Base-by-base conservation (phyloP, 2,797 vertebrate species). In the Percopsis omiscomaycus region DNA sequence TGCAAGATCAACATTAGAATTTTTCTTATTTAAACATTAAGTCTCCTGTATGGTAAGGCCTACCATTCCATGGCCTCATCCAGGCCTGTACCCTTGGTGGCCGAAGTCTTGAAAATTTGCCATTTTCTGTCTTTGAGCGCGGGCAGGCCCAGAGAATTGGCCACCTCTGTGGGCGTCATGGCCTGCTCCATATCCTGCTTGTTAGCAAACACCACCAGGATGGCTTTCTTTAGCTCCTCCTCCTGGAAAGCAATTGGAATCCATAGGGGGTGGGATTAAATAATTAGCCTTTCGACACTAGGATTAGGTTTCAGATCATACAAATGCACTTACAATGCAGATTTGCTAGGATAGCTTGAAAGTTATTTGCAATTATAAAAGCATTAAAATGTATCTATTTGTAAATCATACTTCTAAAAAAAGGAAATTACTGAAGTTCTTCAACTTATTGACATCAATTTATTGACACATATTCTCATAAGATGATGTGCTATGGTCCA, bases 141-240 rank as follows among this genome's bases (percentile, higher is more conserved):
- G 0, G 97, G 94, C 55, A 99, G 91, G 16, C 98, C 98, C 1
- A 99, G 92, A 0, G 96, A 84, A 0, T 95, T 98, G 28, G 98
- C 98, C 85, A 99, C 97, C 86, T 99, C 98, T 1, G 97, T 92
- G 46, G 97, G 96, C 0, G 96, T 97, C 96, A 99, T 98, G 1
- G 98, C 96, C 86, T 97, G 96, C 63, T 98, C 96, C 97, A 99
- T 99, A 80, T 99, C 98, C 87, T 99, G 98, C 77, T 99, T 99
- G 84, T 99, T 99, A 45, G 98, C 98, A 89, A 99, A 99, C 59
- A 99, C 98, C 76, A 99, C 95, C 75, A 99, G 88, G 88, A 99
- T 98, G 3, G 98, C 97, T 86, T 99, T 99, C 89, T 97, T 98
- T 80, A 99, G 82, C 84, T 99, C 97, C 68, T 99, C 98, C 72